Evolutionary conservation across 2,888 invertebrate genomes (phyloP), one percentile per base, ranked within the genome.

Genomic region (Tridacna crocea): DNA sequence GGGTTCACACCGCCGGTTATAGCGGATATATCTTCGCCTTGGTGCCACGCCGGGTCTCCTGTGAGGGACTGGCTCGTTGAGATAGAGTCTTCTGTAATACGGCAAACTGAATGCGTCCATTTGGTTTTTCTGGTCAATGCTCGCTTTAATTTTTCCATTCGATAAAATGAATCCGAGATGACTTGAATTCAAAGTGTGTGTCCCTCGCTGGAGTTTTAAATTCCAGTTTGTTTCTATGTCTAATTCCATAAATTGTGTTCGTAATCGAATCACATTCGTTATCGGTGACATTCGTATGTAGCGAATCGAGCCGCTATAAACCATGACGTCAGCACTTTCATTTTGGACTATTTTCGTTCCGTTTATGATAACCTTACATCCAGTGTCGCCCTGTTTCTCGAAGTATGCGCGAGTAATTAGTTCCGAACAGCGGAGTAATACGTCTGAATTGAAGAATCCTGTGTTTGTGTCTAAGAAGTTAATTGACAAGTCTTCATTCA

Each of bases 191-290:
- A 94, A 79, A 17, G 88, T 83, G 65, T 93, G 92, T 0, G 89
- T 81, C 0, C 93, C 93, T 0, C 93, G 88, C 27, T 88, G 88
- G 24, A 93, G 82, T 63, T 89, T 88, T 8, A 92, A 87, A n/a
- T 88, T 89, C 92, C 92, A 91, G 85, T 93, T 91, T 19, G 88
- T 82, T 72, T 93, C 94, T 60, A 95, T 91, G n/a, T 92, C 92
- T 89, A 94, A 93, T 76, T 94, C 94, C 63, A 94, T 91, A 81
- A 92, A 92, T 70, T 93, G 90, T 15, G 94, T 94, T 68, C 93
- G 91, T 24, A 95, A 85, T 48, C 91, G 91, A 2, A 94, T 87
- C 17, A 92, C 87, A 26, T 92, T 91, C 27, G 82, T 90, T 12
- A 77, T 76, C 1, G 95, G 94, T n/a, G 93, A 93, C 85, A 94